Base-by-base conservation (phyloP, 2,113 vertebrate species). In the Scalopus aquaticus region DNA sequence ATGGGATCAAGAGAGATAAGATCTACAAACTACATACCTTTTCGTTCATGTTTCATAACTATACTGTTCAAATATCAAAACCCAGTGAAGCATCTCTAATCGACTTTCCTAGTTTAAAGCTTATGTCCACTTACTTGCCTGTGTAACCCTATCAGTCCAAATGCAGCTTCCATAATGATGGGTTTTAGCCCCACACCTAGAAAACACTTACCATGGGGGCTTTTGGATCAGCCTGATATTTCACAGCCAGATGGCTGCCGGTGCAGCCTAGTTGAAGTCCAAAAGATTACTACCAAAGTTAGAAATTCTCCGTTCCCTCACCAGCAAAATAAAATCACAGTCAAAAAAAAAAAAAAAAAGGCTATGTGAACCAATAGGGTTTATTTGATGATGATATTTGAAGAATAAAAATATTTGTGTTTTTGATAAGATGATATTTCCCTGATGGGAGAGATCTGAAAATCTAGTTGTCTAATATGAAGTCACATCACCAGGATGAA, bases 341-440 rank as follows among this genome's bases (percentile, higher is more conserved):
- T 42, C 44, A 82, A 84, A 77, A 49, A 9, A 94, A 94, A n/a
- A 32, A 62, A 82, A 86, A 3, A n/a, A 80, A 84, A 91, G 3
- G 3, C 13, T 62, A 19, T 22, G 2, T 73, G 35, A 54, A 67
- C 17, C 28, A 77, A 73, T 44, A 30, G 1, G 2, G 65, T 89
- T 87, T 69, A 67, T 82, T 28, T 88, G 28, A 87, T 78, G 28
- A 87, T 78, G 65, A 51, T 37, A 69, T 81, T 65, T 88, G 7
- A 17, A 62, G 73, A 84, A 83, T 91, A 80, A 44, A 91, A 90
- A 64, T 76, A 42, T 37, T 60, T 12, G 17, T 24, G 37, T 70
- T 74, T 92, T 93, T 84, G 10, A 51, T 60, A 62, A 80, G 10
- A 74, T 42, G 46, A 94, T 60, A 46, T 8, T 89, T 67, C 28